Percentiles rank a stretch among this genome's conserved stretches.
Evolutionary conservation across 2,113 vertebrate species (phyloP).

Genomic region (Synodontis membranacea): DNA sequence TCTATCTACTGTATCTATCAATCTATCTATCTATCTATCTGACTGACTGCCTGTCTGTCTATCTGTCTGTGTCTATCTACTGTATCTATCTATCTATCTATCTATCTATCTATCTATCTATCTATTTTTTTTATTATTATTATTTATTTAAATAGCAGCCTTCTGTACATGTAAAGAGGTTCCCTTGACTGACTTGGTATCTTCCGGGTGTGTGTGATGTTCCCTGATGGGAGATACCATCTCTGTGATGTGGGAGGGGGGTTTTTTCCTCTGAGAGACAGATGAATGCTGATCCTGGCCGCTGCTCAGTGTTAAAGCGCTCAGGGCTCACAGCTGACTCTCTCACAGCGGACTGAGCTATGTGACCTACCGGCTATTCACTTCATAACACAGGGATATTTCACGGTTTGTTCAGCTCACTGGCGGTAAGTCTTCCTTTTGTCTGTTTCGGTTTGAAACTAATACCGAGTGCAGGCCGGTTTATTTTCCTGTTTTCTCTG

Average conservation of each 20-base stretch:
- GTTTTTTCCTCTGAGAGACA: neutral
- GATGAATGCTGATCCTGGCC: neutral
- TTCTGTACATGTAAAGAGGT: no score
- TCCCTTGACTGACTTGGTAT: neutral
- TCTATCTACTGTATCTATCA: no score
- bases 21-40: no score
- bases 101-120: no score
- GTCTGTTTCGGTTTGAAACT: neutral
- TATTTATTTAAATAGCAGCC: no score
- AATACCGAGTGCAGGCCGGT: neutral
- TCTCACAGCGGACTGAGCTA: constrained; percentile 34
- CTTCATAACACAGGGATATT: constrained; percentile 16
- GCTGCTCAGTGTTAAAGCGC: neutral
- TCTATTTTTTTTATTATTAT: no score
- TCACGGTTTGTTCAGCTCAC: constrained; percentile 2
- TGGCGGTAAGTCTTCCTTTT: constrained; percentile 28
- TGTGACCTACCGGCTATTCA: constrained; percentile 4
- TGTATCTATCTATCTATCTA: no score
- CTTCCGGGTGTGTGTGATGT: neutral
- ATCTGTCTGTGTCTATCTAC: no score
- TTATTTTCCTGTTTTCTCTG: neutral
- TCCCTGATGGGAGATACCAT: constrained; percentile 27
- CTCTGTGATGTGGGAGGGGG: neutral
- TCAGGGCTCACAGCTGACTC: neutral
- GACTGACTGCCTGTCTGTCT: no score